Base-by-base conservation (phyloP, 2,888 invertebrate species). In the Listrodromus nycthemerus region DNA sequence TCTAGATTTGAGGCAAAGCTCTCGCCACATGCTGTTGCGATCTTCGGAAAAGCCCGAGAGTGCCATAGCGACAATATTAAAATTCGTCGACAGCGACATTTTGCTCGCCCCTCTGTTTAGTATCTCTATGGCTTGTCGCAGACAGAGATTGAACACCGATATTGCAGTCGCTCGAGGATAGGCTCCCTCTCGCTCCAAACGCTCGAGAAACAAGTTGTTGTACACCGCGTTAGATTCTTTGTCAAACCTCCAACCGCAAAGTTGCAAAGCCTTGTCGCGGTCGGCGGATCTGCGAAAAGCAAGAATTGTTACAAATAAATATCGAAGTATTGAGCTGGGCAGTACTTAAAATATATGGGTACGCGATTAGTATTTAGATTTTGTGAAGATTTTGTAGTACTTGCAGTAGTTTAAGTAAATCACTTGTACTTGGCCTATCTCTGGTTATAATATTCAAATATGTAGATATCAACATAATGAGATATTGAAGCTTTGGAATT, bases 201-300 rank as follows among this genome's bases (percentile, higher is more conserved):
- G 94, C 71, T 95, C 95, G n/a, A 96, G 92, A 85, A 96, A 95
- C 69, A 91, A 88, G 84, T 92, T 92, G 79, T 95, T 94, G 5
- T 94, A 94, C 48, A 95, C 92, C 3, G 93, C 92, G 76, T 94
- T 93, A 0, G 94, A 94, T 90, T 97, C 97, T 92, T 96, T 96
- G 87, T 98, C 97, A 93, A 96, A 96, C 84, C 96, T 95, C 98
- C 98, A 99, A 24, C 98, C 98, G 94, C 98, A 98, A 85, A 98
- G 94, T 92, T 96, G 96, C 84, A 98, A 94, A 1, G 97, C 97
- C 91, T 96, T 96, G 87, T 96, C 96, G 85, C 98, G 95, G 92
- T 97, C 97, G 70, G 95, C 95, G 2, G 93, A 93, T 86, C 91
- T 93, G 69, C 4, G 78, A 37, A 37, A 5, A 65, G 1, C 37